Evolutionary conservation across 2,113 vertebrate species (phyloP).

Genomic region (Peromyscus polionotus): DNA sequence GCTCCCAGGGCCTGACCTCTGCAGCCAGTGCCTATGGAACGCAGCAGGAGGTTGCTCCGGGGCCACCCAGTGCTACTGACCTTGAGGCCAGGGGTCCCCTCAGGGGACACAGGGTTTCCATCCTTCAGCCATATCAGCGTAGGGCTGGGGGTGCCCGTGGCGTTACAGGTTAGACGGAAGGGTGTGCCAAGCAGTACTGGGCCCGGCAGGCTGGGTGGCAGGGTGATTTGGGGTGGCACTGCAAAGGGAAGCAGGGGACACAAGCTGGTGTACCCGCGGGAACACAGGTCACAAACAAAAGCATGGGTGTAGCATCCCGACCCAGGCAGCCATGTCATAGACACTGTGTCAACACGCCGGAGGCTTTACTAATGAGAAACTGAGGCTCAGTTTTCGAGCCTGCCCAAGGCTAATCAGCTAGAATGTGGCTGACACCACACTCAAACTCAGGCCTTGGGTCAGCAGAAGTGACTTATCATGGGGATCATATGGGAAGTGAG

Average conservation of each 20-base stretch:
- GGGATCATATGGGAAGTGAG: neutral
- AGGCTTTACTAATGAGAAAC: neutral
- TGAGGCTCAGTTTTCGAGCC: neutral
- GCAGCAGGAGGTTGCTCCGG: constrained; percentile 8
- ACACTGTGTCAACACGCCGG: too few relatives aligned
- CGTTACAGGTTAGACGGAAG: constrained; percentile 89
- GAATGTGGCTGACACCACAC: neutral
- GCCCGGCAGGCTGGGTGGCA: constrained; percentile 84
- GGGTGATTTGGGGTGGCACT: constrained; percentile 91
- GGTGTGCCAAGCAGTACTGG: constrained; percentile 88
- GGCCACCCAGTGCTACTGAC: constrained; percentile 75
- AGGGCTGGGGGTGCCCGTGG: constrained; percentile 89
- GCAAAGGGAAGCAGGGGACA: neutral
- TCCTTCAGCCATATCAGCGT: constrained; percentile 94
- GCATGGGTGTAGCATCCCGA: neutral
- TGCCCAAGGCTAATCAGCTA: neutral
- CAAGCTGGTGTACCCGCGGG: neutral
- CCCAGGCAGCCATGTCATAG: too few relatives aligned
- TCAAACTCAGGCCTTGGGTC: neutral
- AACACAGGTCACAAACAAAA: neutral
- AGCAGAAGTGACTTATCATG: neutral
- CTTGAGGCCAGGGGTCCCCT: constrained; percentile 85
- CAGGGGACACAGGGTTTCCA: constrained; percentile 88
- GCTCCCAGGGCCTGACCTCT: neutral
- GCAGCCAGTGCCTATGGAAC: neutral